Evolutionary conservation across 2,797 vertebrate species (phyloP), one percentile per base, ranked within the genome.

Genomic region (Telmatherina bonti): DNA sequence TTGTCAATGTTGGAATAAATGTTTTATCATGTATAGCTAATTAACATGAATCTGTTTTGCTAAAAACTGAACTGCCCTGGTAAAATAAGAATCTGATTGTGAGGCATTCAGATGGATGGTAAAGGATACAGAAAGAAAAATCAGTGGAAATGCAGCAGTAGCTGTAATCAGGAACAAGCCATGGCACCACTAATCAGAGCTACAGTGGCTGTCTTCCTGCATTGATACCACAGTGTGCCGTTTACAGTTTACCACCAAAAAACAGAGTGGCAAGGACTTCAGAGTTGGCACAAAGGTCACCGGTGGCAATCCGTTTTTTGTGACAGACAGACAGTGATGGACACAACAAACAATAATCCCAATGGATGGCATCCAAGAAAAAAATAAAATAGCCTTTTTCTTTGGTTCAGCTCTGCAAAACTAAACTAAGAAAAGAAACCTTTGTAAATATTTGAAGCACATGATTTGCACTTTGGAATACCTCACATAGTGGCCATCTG

Each of bases 101-200:
- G 38, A 61, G 38, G n/a, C 26, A 3, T 41, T 30, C 9, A 26
- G 10, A 20, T 27, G 7, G 18, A 29, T 27, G 20, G 38, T 29
- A 45, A 30, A 20, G 9, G 15, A 20, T 27, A 29, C 3, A 61
- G 24, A 24, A 27, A 15, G 24, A 57, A 22, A 33, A 58, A 49
- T 58, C 56, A 57, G 65, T 29, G 18, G 18, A 51, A 67, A 49
- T 20, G n/a, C 56, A n/a, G 43, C 22, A 35, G 55, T 24, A n/a
- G 43, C 24, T 58, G n/a, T 27, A 67, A 67, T 58, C 65, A 51
- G 45, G 43, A 56, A 33, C 0, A 24, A 45, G 15, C 11, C 5
- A 24, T 33, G 33, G 30, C 31, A 24, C 30, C 15, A 47, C 38
- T 47, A 31, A 45, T 57, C 29, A 47, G 38, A 56, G 31, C 54